Conservation (phyloP, 1,140 invertebrate genomes). For the Drosophila tropicalis region DNA sequence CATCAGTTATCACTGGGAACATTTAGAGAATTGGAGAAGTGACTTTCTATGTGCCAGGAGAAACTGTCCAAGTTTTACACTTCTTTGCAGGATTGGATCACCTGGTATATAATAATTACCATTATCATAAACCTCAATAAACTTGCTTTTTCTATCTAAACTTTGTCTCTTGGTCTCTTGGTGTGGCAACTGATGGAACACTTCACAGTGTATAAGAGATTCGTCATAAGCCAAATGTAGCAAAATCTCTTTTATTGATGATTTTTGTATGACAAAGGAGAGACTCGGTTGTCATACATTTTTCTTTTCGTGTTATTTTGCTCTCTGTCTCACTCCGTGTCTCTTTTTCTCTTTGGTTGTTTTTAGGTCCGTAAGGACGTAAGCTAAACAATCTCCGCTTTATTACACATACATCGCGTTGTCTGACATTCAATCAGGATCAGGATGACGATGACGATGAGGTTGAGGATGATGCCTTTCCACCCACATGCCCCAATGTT, state of each 20-base stretch:
- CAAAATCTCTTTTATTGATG: neutral
- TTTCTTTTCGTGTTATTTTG: neutral
- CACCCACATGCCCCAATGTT: too few species aligned
- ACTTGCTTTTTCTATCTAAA: too few species aligned
- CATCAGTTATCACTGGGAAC: too few species aligned
- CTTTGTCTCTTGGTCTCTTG: too few species aligned
- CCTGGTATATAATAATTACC: too few species aligned
- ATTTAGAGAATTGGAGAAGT: too few species aligned
- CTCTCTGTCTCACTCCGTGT: neutral
- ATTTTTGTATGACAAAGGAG: conserved; percentile 11
- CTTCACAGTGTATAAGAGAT: neutral
- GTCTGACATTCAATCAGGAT: conserved; percentile 77
- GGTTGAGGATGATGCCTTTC: neutral
- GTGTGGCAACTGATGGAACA: too few species aligned
- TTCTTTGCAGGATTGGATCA: too few species aligned
- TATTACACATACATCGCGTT: conserved; percentile 75
- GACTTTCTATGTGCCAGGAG: too few species aligned
- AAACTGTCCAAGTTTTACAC: too few species aligned
- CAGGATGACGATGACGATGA: conserved; percentile 22
- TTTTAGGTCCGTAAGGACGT: conserved; percentile 29
- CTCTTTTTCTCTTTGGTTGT: conserved; percentile 18
- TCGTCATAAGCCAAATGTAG: neutral
- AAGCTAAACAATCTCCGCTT: conserved; percentile 74
- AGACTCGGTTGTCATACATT: conserved; percentile 1
- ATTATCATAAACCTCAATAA: too few species aligned